phyloP scores from a whole-genome alignment of 2,113 vertebrate genomes.

The Myotis yumanensis region DNA sequence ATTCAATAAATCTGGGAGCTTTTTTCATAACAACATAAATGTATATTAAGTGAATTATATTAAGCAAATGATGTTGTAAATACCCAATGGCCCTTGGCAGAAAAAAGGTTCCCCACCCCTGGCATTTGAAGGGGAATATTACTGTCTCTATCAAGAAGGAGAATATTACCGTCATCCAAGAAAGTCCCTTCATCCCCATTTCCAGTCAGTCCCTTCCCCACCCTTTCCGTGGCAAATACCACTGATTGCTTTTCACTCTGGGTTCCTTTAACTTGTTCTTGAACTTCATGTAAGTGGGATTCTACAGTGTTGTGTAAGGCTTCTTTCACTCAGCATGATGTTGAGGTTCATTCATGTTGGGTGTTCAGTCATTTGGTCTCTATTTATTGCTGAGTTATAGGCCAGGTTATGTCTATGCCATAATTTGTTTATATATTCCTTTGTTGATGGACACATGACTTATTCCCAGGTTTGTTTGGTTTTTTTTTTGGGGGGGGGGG shows the following conservation, averaged over 20 bases:
- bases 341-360: neutral
- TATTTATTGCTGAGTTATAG: neutral
- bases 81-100: too few species aligned
- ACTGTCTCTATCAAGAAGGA: neutral
- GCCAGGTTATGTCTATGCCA: neutral
- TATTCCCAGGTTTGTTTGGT: neutral
- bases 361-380: neutral
- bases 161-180: neutral
- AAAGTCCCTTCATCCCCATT: neutral
- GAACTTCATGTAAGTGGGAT: neutral
- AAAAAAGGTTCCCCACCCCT: too few species aligned
- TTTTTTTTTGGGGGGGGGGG: too few species aligned
- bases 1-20: too few species aligned
- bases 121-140: too few species aligned
- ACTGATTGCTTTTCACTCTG: neutral
- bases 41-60: too few species aligned
- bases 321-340: neutral
- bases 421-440: neutral
- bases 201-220: neutral
- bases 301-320: neutral
- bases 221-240: neutral
- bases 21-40: too few species aligned
- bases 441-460: neutral
- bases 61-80: too few species aligned
- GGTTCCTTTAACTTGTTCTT: neutral